A percentile compares a stretch with the other conserved stretches of the same genome.
Evolutionary conservation across 2,888 invertebrate genomes (phyloP).

Genomic region (Andrena hattorfiana): DNA sequence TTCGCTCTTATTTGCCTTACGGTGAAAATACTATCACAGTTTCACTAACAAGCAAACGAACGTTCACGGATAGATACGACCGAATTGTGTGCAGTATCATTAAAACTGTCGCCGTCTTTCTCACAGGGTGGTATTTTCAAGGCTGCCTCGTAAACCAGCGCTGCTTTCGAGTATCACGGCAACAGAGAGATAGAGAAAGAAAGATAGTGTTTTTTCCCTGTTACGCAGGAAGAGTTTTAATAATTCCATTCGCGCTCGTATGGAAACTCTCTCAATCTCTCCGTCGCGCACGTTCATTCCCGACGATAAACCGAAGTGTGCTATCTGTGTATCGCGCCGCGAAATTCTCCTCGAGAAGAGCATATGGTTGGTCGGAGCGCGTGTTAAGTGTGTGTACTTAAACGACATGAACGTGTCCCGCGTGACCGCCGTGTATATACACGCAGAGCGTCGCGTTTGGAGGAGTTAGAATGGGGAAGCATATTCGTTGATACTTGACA

Average conservation of each 20-base stretch:
- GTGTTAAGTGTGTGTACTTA: slow-evolving; percentile 44
- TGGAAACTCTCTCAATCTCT: neutral
- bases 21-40: slow-evolving; percentile 46
- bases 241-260: neutral
- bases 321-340: slow-evolving; percentile 14
- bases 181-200: slow-evolving; percentile 17
- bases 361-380: slow-evolving; percentile 65
- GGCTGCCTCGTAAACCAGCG: slow-evolving; percentile 39
- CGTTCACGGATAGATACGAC: neutral
- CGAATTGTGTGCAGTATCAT: slow-evolving; percentile 4
- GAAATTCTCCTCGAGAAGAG: slow-evolving; percentile 35
- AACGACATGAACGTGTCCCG: slow-evolving; percentile 17
- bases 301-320: slow-evolving; percentile 16
- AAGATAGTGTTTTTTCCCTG: neutral
- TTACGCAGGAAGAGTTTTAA: neutral
- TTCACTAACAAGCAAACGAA: slow-evolving; percentile 5
- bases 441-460: neutral
- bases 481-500: slow-evolving; percentile 25
- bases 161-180: slow-evolving; percentile 46
- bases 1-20: slow-evolving; percentile 54
- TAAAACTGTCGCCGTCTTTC: slow-evolving; percentile 16
- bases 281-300: neutral
- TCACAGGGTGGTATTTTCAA: slow-evolving; percentile 42
- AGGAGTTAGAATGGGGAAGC: slow-evolving; percentile 16
- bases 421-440: slow-evolving; percentile 18